A percentile compares a stretch with the other conserved stretches of the same genome.
Evolutionary conservation across 2,797 vertebrate species (phyloP).

Genomic region (Coregonus suidteri): DNA sequence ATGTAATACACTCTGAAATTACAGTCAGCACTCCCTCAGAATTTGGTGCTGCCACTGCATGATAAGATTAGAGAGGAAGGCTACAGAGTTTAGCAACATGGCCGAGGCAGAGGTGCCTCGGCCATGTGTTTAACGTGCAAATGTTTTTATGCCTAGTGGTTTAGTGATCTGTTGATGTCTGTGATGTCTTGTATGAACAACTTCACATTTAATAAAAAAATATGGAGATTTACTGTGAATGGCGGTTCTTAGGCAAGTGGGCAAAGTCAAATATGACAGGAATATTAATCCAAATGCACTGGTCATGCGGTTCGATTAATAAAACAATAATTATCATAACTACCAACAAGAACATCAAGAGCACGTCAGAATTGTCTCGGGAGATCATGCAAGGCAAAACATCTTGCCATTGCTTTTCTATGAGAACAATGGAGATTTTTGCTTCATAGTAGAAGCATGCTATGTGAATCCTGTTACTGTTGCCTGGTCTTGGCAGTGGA

Average conservation of each 20-base stretch:
- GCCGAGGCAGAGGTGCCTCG: constrained; percentile 36
- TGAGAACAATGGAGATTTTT: constrained; percentile 6
- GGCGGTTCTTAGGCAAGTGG: constrained; percentile 39
- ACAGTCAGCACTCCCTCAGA: constrained; percentile 14
- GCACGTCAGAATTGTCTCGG: not conserved
- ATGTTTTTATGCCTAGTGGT: constrained; percentile 37
- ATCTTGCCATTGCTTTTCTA: not conserved
- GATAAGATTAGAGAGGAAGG: constrained; percentile 5
- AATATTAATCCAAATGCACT: constrained; percentile 14
- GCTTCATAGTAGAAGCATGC: constrained; percentile 22
- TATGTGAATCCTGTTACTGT: constrained; percentile 42
- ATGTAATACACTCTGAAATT: constrained; percentile 9
- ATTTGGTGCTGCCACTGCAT: not conserved
- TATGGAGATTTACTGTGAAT: constrained; percentile 43
- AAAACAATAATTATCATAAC: not conserved
- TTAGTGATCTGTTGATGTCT: constrained; percentile 49
- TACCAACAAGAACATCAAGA: not conserved
- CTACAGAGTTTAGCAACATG: not conserved
- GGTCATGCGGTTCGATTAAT: not conserved
- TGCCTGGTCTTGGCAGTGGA: constrained; percentile 40
- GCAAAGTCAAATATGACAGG: constrained; percentile 25
- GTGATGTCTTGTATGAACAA: constrained; percentile 25
- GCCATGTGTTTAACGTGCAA: constrained; percentile 36
- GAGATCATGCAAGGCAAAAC: not conserved
- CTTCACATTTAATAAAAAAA: constrained; percentile 18